These are phyloP conservation scores for Hydropsyche betteni DNA, from an alignment of 2,888 invertebrate genomes.

Conservation along the genomic window DNA sequence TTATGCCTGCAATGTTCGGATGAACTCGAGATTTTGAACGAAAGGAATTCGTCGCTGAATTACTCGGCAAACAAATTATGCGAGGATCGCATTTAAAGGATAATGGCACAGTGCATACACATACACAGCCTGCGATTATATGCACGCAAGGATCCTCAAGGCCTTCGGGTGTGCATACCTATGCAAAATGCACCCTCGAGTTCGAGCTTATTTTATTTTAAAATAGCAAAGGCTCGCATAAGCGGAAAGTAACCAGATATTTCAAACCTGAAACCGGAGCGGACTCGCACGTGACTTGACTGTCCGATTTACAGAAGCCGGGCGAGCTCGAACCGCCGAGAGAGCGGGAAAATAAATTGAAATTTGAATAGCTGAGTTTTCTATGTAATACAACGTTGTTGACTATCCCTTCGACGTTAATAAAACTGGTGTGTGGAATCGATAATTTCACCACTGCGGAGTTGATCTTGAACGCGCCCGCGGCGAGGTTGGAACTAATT, in stretches of 20 bases:
- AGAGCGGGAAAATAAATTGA: too few relatives aligned
- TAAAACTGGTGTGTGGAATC: too few relatives aligned
- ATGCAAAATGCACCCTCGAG: constrained; percentile 31
- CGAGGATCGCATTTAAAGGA: constrained; percentile 12
- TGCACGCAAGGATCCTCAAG: constrained; percentile 20
- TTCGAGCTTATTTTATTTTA: not conserved
- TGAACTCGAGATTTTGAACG: not conserved
- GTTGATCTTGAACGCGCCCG: too few relatives aligned
- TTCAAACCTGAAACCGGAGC: constrained; percentile 4
- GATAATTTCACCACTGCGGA: too few relatives aligned
- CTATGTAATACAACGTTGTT: too few relatives aligned
- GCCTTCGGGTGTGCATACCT: constrained; percentile 28
- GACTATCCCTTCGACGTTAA: too few relatives aligned
- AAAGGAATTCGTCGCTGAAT: not conserved
- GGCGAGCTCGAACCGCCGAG: too few relatives aligned
- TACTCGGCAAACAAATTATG: constrained; percentile 19
- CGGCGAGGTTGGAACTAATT: too few relatives aligned
- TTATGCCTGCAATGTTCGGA: not conserved
- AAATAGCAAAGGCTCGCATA: too few relatives aligned
- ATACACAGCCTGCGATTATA: not conserved
- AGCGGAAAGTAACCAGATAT: not conserved
- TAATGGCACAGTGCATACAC: not conserved
- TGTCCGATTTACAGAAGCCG: too few relatives aligned
- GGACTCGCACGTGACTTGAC: too few relatives aligned
- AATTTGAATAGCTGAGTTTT: too few relatives aligned